A percentile compares a stretch with the other conserved stretches of the same genome.
These are phyloP conservation scores for Ammospiza maritima DNA, from an alignment of 2,797 vertebrate species.

Conservation along the genomic window DNA sequence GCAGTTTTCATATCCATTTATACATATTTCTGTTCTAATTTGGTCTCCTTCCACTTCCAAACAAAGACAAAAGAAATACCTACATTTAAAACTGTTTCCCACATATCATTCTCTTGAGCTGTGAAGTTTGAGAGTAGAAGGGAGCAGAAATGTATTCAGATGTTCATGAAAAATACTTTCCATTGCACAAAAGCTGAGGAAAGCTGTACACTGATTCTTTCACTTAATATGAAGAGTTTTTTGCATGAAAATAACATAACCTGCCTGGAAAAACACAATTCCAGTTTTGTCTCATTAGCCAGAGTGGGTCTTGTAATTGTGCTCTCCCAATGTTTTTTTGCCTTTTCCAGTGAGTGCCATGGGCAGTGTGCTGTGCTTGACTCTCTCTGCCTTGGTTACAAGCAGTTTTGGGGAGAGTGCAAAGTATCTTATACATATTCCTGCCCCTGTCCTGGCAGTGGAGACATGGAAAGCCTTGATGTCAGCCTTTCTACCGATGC, in stretches of 20 bases:
- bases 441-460: background rate
- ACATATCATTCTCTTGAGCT: background rate
- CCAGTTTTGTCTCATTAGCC: background rate
- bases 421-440: background rate
- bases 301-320: background rate
- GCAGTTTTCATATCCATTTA: conserved; percentile 1
- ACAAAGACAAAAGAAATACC: background rate
- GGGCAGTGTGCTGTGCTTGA: background rate
- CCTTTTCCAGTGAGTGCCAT: background rate
- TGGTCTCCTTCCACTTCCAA: background rate
- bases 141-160: background rate
- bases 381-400: background rate
- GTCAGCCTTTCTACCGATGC: background rate
- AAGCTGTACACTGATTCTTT: background rate
- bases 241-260: background rate
- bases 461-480: background rate
- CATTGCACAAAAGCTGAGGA: background rate
- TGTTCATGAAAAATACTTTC: background rate
- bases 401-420: background rate
- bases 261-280: background rate
- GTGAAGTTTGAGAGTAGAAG: background rate
- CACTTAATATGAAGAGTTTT: background rate
- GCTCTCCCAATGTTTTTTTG: background rate
- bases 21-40: conserved; percentile 22
- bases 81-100: background rate